These are phyloP conservation scores for Tor tambroides DNA, from an alignment of 2,113 vertebrate species.

Conservation along the genomic window DNA sequence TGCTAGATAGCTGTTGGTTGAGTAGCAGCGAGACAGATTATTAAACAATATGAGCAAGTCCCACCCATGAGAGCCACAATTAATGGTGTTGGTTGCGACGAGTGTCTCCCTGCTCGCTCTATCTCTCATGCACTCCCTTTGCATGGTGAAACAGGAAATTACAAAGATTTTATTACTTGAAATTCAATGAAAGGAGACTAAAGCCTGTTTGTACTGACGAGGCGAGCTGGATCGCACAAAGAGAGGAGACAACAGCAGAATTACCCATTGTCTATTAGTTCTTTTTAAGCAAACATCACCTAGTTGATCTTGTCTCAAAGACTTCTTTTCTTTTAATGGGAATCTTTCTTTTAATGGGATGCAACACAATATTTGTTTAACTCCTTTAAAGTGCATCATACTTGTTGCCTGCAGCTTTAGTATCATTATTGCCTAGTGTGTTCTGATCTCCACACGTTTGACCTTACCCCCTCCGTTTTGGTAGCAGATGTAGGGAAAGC, in stretches of 20 bases:
- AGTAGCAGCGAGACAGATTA: slow-evolving; percentile 76
- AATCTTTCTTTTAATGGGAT: not conserved
- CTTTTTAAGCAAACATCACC: slow-evolving; percentile 41
- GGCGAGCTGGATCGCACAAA: slow-evolving; percentile 50
- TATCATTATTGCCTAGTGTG: not conserved
- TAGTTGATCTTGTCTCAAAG: slow-evolving; percentile 46
- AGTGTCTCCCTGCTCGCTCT: slow-evolving; percentile 60
- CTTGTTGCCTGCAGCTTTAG: not conserved
- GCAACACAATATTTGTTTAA: not conserved
- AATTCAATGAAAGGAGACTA: slow-evolving; percentile 74
- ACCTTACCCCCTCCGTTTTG: slow-evolving; percentile 98
- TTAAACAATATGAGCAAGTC: slow-evolving; percentile 72
- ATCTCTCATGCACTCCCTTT: slow-evolving; percentile 51
- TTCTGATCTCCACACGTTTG: too few species aligned
- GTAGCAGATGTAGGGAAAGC: slow-evolving; percentile 98
- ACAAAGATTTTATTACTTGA: slow-evolving; percentile 80
- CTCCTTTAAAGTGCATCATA: too few species aligned
- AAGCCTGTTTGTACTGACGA: slow-evolving; percentile 59
- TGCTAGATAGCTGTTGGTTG: slow-evolving; percentile 76
- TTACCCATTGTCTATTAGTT: slow-evolving; percentile 38
- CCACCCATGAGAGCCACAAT: slow-evolving; percentile 76
- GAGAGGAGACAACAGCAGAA: slow-evolving; percentile 20
- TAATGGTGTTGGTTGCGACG: slow-evolving; percentile 75
- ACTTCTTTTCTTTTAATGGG: not conserved
- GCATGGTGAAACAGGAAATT: slow-evolving; percentile 78